Evolutionary conservation across 2,113 vertebrate species (phyloP).

Genomic region (Silurus meridionalis): DNA sequence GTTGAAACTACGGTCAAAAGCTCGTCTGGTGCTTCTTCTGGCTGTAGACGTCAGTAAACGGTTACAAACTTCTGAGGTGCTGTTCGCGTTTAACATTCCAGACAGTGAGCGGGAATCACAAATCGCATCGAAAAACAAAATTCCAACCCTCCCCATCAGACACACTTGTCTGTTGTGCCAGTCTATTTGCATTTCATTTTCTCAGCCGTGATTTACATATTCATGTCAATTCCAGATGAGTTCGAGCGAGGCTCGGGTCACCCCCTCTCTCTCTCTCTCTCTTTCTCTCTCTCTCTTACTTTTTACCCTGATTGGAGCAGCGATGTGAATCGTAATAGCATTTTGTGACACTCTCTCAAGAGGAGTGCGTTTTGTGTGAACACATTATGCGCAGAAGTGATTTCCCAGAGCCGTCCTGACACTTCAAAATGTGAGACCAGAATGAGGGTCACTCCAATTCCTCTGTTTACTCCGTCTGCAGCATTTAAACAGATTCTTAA

Average conservation of each 20-base stretch:
- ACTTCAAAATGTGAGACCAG: conserved; percentile 5
- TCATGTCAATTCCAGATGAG: conserved; percentile 12
- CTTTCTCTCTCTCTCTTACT: neutral
- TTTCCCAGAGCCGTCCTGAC: conserved; percentile 14
- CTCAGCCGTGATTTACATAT: conserved; percentile 6
- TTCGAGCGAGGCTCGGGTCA: neutral
- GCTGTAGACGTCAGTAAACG: neutral
- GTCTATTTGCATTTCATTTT: conserved; percentile 27
- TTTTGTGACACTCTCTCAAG: conserved; percentile 12
- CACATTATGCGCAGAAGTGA: conserved; percentile 2
- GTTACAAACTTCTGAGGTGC: neutral
- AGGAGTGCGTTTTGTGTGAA: neutral
- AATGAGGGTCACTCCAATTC: conserved; percentile 14
- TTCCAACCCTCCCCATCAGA: conserved; percentile 7
- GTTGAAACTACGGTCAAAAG: neutral
- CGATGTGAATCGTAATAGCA: neutral
- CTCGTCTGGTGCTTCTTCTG: neutral
- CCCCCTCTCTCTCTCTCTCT: neutral
- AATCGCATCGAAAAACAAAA: neutral
- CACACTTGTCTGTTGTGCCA: conserved; percentile 4
- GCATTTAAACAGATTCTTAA: conserved; percentile 17
- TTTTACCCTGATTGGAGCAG: neutral
- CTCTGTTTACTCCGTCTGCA: neutral
- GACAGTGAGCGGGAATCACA: neutral
- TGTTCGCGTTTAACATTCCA: neutral